A percentile compares a stretch with the other conserved stretches of the same genome.
Conservation (phyloP, 2,797 vertebrate species). For the Sebastes goodei region DNA sequence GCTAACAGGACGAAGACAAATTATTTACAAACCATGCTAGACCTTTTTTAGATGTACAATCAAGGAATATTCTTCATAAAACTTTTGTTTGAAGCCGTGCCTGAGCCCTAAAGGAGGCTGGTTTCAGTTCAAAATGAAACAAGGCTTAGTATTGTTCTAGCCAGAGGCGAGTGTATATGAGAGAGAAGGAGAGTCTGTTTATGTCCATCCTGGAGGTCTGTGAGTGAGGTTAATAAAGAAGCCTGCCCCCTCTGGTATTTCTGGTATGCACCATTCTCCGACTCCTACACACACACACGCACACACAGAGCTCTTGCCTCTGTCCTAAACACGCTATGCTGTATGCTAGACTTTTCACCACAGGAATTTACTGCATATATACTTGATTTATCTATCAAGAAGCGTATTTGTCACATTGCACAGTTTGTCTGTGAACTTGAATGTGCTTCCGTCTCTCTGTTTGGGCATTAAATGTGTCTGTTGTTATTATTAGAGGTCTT, state of each 20-base stretch:
- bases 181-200: slow-evolving; percentile 41
- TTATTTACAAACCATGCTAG: neutral
- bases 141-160: slow-evolving; percentile 4
- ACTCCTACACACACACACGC: slow-evolving; percentile 14
- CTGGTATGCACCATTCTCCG: slow-evolving; percentile 66
- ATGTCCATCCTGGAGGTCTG: slow-evolving; percentile 54
- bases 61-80: neutral
- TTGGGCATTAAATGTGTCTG: neutral
- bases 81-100: neutral
- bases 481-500: neutral
- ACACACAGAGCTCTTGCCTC: neutral
- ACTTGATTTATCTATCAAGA: neutral
- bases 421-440: neutral
- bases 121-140: slow-evolving; percentile 36
- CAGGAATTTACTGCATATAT: neutral
- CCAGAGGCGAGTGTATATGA: slow-evolving; percentile 42
- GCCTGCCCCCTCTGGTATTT: slow-evolving; percentile 72
- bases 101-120: slow-evolving; percentile 1
- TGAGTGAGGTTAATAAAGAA: slow-evolving; percentile 73
- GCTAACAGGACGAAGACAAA: neutral
- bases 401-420: neutral
- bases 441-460: neutral
- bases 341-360: neutral
- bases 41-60: neutral
- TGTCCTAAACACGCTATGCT: slow-evolving; percentile 3